Evolutionary conservation across 2,113 vertebrate genomes (phyloP).

Genomic region (Dipodomys ordii): DNA sequence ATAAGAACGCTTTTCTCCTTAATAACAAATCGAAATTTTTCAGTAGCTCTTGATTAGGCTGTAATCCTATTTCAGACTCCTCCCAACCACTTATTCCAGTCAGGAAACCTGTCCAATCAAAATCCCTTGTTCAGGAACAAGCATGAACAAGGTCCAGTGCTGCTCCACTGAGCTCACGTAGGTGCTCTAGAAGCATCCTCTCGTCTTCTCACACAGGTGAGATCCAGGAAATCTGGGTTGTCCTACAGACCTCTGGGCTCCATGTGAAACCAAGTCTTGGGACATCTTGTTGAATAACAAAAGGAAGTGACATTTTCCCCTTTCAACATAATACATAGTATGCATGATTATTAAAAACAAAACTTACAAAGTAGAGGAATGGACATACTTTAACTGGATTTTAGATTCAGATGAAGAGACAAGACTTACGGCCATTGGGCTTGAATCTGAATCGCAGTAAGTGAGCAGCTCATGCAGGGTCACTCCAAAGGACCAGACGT

Average conservation of each 20-base stretch:
- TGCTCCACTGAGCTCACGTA: neutral
- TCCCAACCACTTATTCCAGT: neutral
- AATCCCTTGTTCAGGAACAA: neutral
- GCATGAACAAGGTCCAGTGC: neutral
- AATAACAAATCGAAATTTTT: slow-evolving; percentile 28
- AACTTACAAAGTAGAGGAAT: neutral
- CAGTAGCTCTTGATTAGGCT: neutral
- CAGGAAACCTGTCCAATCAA: neutral
- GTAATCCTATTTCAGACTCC: neutral
- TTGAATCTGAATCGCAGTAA: slow-evolving; percentile 93
- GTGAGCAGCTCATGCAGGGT: slow-evolving; percentile 97
- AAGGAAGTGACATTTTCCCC: neutral
- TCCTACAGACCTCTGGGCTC: neutral
- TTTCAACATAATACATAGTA: neutral
- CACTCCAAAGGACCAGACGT: slow-evolving; percentile 98
- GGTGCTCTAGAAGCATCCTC: neutral
- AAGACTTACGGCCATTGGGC: slow-evolving; percentile 92
- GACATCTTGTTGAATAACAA: neutral
- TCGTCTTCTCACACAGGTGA: neutral
- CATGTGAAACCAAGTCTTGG: neutral
- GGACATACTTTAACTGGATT: neutral
- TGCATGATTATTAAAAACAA: neutral
- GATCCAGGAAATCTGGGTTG: neutral
- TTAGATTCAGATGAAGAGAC: neutral
- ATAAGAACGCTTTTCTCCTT: neutral